Base-by-base conservation (phyloP, 2,888 invertebrate genomes). In the Chaetoderma sp. region DNA sequence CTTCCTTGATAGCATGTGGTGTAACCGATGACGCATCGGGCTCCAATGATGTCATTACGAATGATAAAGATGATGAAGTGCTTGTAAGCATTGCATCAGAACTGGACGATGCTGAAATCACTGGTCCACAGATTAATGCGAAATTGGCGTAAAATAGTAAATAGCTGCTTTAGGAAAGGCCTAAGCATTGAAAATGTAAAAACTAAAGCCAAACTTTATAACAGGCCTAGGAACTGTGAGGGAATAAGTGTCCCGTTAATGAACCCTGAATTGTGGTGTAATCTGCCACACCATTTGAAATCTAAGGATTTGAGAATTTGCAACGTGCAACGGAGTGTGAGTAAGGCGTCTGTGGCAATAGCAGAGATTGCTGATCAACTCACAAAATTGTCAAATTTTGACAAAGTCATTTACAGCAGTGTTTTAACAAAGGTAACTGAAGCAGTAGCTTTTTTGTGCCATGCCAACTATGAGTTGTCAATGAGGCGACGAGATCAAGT, bases 241-340 rank as follows among this genome's bases (percentile, higher is more conserved):
- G n/a, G n/a, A n/a, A n/a, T n/a, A 52, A 52, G n/a, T 33, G 52
- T 10, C 52, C 28, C 8, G 30, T 32, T n/a, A 52, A 52, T 52
- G 28, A 33, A 52, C 21, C 52, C 28, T 28, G 52, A 52, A 52
- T 32, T 52, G 3, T 52, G 52, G 52, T 28, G 8, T 28, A 50
- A 50, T 13, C 27, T 50, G 50, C 25, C 25, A 10, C 6, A 50
- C 6, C 28, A 13, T 25, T 30, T 27, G 6, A 18, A 30, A 28
- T 32, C 28, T 18, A 13, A 4, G 13, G 52, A 52, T 3, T n/a
- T 2, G 16, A 28, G 52, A 16, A 28, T 52, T 16, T 28, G 16
- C 8, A 52, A 52, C 21, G 21, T 32, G 2, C 4, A 52, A 28
- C 16, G 32, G 13, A 18, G n/a, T 18, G 16, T 52, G 13, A 32